Percentiles rank a stretch among this genome's conserved stretches.
These are phyloP conservation scores for Melinopterus prodromus DNA, from an alignment of 2,888 invertebrate genomes.

Conservation along the genomic window DNA sequence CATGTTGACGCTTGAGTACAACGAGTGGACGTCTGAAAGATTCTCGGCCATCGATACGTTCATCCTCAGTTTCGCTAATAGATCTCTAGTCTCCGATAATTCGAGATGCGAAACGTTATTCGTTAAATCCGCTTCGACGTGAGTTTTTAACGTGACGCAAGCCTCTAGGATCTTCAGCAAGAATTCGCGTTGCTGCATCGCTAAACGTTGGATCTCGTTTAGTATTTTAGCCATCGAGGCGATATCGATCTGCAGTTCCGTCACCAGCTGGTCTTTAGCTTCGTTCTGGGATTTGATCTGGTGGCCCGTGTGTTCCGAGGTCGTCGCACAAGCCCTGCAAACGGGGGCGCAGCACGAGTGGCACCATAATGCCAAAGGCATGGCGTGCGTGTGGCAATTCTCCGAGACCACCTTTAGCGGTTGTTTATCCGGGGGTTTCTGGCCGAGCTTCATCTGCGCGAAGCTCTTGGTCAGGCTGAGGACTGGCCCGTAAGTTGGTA, in stretches of 20 bases:
- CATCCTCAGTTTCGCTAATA: conserved; percentile 68
- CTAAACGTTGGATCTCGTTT: conserved; percentile 74
- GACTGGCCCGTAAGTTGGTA: conserved; percentile 74
- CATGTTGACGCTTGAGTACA: conserved; percentile 68
- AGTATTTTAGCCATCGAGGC: conserved; percentile 74
- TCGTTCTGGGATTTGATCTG: conserved; percentile 73
- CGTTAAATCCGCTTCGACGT: conserved; percentile 77
- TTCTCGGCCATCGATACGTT: conserved; percentile 67
- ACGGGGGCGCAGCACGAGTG: conserved; percentile 70
- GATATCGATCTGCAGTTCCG: conserved; percentile 73
- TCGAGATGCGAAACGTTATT: conserved; percentile 73
- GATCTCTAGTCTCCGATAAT: conserved; percentile 71
- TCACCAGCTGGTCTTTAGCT: conserved; percentile 72
- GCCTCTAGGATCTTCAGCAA: conserved; percentile 77
- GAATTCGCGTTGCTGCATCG: conserved; percentile 76
- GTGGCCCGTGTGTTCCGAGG: conserved; percentile 72
- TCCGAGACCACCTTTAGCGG: conserved; percentile 61
- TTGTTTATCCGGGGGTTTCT: conserved; percentile 59
- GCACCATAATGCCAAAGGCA: conserved; percentile 78
- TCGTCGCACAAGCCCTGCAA: conserved; percentile 73
- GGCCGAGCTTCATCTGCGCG: conserved; percentile 65
- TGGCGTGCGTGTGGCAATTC: conserved; percentile 76
- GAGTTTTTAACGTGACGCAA: conserved; percentile 76
- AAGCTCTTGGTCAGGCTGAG: conserved; percentile 73
- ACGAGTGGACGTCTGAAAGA: conserved; percentile 68